These are phyloP conservation scores for Pissodes strobi DNA, from an alignment of 1,140 invertebrate genomes.

Conservation along the genomic window DNA sequence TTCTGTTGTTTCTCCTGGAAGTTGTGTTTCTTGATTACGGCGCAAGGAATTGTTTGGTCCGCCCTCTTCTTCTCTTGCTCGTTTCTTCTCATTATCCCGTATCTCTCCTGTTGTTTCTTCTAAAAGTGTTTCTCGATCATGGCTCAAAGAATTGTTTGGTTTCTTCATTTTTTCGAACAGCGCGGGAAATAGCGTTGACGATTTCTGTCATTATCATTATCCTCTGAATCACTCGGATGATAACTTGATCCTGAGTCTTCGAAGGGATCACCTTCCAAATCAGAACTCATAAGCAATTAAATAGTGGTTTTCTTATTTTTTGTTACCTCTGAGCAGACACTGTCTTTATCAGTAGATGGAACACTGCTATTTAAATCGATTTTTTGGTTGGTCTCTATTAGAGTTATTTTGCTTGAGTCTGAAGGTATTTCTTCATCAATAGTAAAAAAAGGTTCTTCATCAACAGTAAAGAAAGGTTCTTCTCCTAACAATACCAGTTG, in stretches of 20 bases:
- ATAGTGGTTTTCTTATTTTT: background rate
- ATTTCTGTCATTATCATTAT: too few relatives aligned
- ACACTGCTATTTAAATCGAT: too few relatives aligned
- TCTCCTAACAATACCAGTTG: too few relatives aligned
- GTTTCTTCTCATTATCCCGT: background rate
- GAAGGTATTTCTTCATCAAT: background rate
- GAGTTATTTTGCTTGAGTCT: background rate
- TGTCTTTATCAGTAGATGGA: background rate
- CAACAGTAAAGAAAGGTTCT: background rate
- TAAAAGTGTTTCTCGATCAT: background rate
- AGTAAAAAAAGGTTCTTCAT: background rate
- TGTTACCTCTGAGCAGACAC: background rate
- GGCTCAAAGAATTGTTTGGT: background rate
- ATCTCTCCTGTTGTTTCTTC: background rate
- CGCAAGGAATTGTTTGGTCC: background rate
- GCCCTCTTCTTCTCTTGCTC: background rate
- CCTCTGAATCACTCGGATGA: background rate
- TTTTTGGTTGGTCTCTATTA: too few relatives aligned
- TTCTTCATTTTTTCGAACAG: background rate
- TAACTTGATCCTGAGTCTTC: background rate
- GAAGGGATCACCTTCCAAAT: too few relatives aligned
- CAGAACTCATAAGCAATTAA: background rate
- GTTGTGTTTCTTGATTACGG: background rate
- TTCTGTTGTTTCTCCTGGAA: background rate
- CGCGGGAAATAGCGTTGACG: too few relatives aligned